A percentile compares a stretch with the other conserved stretches of the same genome.
Evolutionary conservation across 2,888 invertebrate genomes (phyloP).

Genomic region (Thereva nobilitata): DNA sequence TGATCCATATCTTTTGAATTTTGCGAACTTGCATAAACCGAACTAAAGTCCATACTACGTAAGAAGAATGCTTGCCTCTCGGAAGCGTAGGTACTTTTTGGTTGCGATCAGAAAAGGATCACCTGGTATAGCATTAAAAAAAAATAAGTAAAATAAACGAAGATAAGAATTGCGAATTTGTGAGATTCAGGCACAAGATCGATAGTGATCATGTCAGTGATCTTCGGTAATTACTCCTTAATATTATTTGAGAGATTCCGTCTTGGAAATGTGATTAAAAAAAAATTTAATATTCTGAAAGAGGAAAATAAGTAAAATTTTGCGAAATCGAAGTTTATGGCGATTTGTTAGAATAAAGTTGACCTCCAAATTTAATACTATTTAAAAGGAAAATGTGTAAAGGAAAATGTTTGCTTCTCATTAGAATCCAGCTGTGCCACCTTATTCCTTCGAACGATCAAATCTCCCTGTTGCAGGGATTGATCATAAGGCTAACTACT

Average conservation of each 20-base stretch:
- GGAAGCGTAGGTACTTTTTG: conserved; percentile 31
- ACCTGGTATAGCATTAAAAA: background rate
- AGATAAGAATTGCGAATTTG: conserved; percentile 8
- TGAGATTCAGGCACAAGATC: conserved; percentile 25
- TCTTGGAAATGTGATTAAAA: no score
- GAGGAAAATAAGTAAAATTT: no score
- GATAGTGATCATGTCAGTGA: conserved; percentile 34
- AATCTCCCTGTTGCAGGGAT: no score
- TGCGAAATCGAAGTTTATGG: no score
- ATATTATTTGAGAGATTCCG: conserved; percentile 21
- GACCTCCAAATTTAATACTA: no score
- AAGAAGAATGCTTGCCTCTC: conserved; percentile 16
- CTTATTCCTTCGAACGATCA: no score
- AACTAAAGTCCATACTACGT: conserved; percentile 17
- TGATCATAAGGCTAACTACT: no score
- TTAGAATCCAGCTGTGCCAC: no score
- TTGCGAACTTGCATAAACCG: background rate
- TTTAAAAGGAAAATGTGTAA: no score
- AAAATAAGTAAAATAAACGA: conserved; percentile 17
- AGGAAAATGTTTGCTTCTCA: no score
- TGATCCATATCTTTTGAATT: conserved; percentile 28
- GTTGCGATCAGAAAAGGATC: conserved; percentile 31
- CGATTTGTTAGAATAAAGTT: no score
- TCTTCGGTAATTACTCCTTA: conserved; percentile 31
- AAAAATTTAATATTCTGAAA: no score